Base-by-base conservation (phyloP, 1,140 invertebrate species). In the Temnothorax nylanderi region DNA sequence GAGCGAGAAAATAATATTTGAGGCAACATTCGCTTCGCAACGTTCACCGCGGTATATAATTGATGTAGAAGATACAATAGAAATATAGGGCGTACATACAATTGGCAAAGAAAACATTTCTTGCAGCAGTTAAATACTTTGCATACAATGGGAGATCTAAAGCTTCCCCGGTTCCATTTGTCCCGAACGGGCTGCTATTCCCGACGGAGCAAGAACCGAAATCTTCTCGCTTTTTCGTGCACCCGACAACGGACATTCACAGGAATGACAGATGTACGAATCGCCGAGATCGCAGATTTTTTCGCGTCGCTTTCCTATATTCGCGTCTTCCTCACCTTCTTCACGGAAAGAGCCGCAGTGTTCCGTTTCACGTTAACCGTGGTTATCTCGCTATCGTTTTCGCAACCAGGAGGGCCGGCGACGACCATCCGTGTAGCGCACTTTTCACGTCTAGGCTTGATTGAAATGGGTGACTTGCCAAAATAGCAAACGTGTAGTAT, bases 401-500 rank as follows among this genome's bases (percentile, higher is more conserved):
- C 69, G 81, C 51, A 11, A 32, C 1, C 37, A 11, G 49, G 21
- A n/a, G n/a, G n/a, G 32, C 41, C n/a, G 10, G 3, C 49, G 41
- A 13, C 72, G n/a, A 41, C 13, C n/a, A 41, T 49, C 11, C 13
- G 32, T 26, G 26, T 44, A 34, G 69, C 56, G 62, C 21, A 34
- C 26, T 56, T 65, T 75, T 82, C 82, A 64, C 44, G 41, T 32
- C 54, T n/a, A 32, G 58, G 69, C 60, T 89, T 91, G 90, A 91
- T 91, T 91, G 91, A 90, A 91, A 91, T 41, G 77, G 82, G 88
- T 91, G 90, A 91, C 91, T 91, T 90, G 91, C 91, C 90, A 81
- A 91, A 91, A 91, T 80, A 72, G 49, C 78, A 26, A 62, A 75
- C 54, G 86, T 89, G 85, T 89, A 56, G 72, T 87, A 91, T 89